Base-by-base conservation (phyloP, 2,113 vertebrate species). In the Aepyceros melampus region DNA sequence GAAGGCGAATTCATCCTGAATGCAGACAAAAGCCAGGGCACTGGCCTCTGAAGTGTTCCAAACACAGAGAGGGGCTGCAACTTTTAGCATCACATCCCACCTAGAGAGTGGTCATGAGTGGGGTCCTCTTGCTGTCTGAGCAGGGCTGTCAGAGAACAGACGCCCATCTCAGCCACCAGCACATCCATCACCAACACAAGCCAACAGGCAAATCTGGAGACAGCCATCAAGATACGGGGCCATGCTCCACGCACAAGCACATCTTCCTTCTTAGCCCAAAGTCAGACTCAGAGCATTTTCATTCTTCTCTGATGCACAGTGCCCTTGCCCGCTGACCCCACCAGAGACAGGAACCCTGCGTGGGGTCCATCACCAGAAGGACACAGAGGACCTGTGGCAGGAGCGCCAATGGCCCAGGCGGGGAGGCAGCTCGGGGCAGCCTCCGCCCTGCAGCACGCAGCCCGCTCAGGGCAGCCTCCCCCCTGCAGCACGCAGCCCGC, bases 221-320 rank as follows among this genome's bases (percentile, higher is more conserved):
- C 2, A 33, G 16, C 4, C 60, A 84, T 27, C 13, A 1, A 12
- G 2, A 2, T 9, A 2, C 16, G 45, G 3, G 78, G 8, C 21
- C 9, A 11, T 0, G 5, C 1, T 31, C 36, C 7, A 31, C 33
- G 5, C 56, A 31, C 25, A 56, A 8, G 6, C 3, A 43, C 15
- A 23, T 6, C 7, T 15, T 85, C 67, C 93, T 86, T 79, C 76
- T 92, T 45, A 62, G 31, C 25, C 17, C 64, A 91, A 97, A 96
- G 58, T 87, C 55, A 51, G 2, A 55, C 58, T 81, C 96, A 93
- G 97, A 98, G 98, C 98, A 97, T 96, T 98, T 98, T 97, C 97
- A 97, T 97, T 97, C 95, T 98, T 86, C 84, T 97, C 90, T 51
- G n/a, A 64, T 40, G 19, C 9, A 19, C 40, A 31, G 33, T 51